Evolutionary conservation across 2,113 vertebrate genomes (phyloP).

Genomic region (Chaetorhynchus papuensis): DNA sequence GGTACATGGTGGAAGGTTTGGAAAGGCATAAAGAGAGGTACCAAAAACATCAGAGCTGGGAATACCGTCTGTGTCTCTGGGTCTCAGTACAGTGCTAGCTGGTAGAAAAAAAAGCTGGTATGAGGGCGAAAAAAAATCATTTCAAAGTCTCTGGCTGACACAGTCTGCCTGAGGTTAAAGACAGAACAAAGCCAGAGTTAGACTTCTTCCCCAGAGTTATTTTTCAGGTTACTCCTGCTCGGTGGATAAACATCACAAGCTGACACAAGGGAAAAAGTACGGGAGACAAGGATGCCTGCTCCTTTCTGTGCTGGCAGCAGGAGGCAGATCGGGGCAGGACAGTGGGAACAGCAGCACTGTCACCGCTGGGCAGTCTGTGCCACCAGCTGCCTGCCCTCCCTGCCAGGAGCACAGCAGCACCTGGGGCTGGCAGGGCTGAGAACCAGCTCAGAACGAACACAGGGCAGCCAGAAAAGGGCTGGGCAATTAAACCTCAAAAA

Average conservation of each 20-base stretch:
- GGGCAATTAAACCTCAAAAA: fast-evolving
- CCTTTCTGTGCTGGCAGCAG: neutral
- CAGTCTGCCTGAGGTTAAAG: conserved; percentile 4
- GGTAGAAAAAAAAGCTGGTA: neutral
- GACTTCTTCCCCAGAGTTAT: neutral
- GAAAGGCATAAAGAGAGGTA: neutral
- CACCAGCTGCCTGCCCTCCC: neutral
- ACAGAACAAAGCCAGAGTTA: neutral
- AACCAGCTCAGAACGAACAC: too few relatives aligned
- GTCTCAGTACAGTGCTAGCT: neutral
- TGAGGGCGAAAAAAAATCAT: neutral
- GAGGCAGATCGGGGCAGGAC: fast-evolving
- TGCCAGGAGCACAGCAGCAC: fast-evolving
- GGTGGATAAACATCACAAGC: neutral
- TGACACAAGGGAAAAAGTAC: neutral
- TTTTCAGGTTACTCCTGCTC: neutral
- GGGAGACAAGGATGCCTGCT: fast-evolving
- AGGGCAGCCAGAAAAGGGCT: neutral
- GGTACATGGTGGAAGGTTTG: neutral
- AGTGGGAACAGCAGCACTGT: neutral
- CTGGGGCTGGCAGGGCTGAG: neutral
- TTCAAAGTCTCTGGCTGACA: neutral
- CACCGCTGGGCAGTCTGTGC: fast-evolving
- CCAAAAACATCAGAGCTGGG: neutral
- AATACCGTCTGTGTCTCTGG: neutral